Conservation (phyloP, 2,888 invertebrate genomes). For the Tenthredo scrophulariae region DNA sequence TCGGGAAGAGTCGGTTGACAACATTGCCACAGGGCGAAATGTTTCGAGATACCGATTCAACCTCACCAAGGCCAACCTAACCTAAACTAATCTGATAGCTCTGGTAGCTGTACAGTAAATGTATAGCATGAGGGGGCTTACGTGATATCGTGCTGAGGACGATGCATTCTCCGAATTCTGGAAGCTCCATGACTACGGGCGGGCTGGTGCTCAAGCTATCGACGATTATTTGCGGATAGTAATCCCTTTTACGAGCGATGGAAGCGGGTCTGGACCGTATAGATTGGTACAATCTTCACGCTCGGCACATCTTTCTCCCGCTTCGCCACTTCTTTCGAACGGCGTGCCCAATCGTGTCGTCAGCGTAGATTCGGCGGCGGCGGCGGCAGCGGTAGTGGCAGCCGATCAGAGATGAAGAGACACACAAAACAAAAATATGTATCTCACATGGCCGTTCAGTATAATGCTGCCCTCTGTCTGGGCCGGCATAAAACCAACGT, state of each 20-base stretch:
- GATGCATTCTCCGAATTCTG: constrained; percentile 44
- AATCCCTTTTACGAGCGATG: background rate
- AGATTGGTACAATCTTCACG: background rate
- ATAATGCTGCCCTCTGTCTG: background rate
- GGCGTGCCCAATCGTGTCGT: background rate
- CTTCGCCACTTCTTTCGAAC: background rate
- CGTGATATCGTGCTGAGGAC: constrained; percentile 49
- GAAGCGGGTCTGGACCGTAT: background rate
- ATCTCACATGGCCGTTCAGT: background rate
- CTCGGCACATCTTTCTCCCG: constrained; percentile 19
- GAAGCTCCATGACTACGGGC: constrained; percentile 20
- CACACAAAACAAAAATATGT: background rate
- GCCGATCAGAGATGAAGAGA: background rate
- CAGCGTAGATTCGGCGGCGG: background rate
- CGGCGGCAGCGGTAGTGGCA: background rate
- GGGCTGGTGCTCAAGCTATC: background rate
- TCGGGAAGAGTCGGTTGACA: background rate
- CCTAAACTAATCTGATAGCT: background rate
- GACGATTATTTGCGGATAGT: background rate
- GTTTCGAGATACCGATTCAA: background rate
- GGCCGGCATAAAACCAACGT: background rate
- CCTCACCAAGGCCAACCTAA: constrained; percentile 11
- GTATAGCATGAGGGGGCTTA: background rate
- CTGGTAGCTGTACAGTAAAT: background rate
- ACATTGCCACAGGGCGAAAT: background rate